A percentile compares a stretch with the other conserved stretches of the same genome.
These are phyloP conservation scores for Apodemia duryi DNA, from an alignment of 2,888 invertebrate species.

Conservation along the genomic window DNA sequence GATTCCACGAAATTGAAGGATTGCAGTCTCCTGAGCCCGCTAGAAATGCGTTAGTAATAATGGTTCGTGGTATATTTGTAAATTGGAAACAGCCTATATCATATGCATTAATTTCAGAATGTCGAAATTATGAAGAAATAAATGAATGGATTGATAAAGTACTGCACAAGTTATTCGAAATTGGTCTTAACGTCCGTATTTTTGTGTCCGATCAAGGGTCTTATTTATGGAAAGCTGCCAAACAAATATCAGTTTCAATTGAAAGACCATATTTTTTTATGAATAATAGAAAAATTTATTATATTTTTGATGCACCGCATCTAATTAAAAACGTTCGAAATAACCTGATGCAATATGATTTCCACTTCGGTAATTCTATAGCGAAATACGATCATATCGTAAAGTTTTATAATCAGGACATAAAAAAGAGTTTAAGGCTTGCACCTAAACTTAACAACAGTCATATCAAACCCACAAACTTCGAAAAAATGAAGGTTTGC, in stretches of 20 bases:
- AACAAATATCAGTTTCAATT: slow-evolving; percentile 29
- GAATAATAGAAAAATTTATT: slow-evolving; percentile 35
- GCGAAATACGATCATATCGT: slow-evolving; percentile 29
- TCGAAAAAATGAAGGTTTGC: slow-evolving; percentile 34
- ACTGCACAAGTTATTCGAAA: slow-evolving; percentile 30
- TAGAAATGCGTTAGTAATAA: slow-evolving; percentile 28
- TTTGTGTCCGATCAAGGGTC: slow-evolving; percentile 28
- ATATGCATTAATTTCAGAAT: slow-evolving; percentile 32
- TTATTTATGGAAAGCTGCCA: slow-evolving; percentile 26
- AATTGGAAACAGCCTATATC: slow-evolving; percentile 34
- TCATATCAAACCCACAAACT: slow-evolving; percentile 29
- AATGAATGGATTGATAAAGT: slow-evolving; percentile 36
- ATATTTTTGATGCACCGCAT: slow-evolving; percentile 39
- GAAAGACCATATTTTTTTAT: slow-evolving; percentile 36
- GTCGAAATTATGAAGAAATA: slow-evolving; percentile 23
- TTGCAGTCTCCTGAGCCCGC: slow-evolving; percentile 28
- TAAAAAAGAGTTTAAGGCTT: slow-evolving; percentile 28
- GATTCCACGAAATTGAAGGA: slow-evolving; percentile 4
- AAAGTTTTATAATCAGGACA: slow-evolving; percentile 35
- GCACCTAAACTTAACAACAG: slow-evolving; percentile 38
- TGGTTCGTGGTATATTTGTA: slow-evolving; percentile 30
- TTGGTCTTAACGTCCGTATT: slow-evolving; percentile 33
- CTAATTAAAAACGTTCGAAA: slow-evolving; percentile 36
- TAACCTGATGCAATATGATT: slow-evolving; percentile 34
- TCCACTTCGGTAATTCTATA: slow-evolving; percentile 30